Evolutionary conservation across 2,888 invertebrate species (phyloP).

Genomic region (Agrochola circellaris): DNA sequence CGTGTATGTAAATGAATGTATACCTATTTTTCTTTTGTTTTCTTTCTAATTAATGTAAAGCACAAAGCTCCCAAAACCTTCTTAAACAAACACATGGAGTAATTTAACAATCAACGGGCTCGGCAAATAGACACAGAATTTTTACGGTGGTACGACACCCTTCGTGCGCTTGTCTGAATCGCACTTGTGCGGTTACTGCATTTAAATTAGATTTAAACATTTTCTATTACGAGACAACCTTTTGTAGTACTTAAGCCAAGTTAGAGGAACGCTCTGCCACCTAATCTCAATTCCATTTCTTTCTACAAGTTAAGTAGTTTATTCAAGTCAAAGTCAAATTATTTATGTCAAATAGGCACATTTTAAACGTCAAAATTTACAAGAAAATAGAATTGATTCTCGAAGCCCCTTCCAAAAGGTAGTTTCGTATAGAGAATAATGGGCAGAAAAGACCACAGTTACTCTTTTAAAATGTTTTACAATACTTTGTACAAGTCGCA

Average conservation of each 20-base stretch:
- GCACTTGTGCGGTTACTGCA: no score
- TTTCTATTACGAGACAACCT: not conserved
- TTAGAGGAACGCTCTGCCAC: no score
- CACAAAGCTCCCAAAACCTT: not conserved
- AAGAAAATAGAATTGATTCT: no score
- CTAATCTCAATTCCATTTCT: not conserved
- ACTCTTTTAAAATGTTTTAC: not conserved
- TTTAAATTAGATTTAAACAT: not conserved
- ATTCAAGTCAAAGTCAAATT: not conserved
- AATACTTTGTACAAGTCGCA: not conserved
- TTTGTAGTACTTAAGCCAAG: not conserved
- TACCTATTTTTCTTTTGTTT: no score
- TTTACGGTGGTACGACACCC: no score
- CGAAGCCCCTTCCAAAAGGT: no score
- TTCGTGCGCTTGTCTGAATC: no score
- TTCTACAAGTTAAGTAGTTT: not conserved
- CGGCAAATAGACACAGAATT: not conserved
- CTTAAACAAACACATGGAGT: not conserved
- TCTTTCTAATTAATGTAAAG: not conserved
- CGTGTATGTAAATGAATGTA: not conserved
- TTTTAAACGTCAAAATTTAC: no score
- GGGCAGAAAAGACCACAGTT: no score
- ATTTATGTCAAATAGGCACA: no score
- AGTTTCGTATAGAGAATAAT: no score
- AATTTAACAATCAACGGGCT: not conserved